A percentile compares a stretch with the other conserved stretches of the same genome.
phyloP scores from a whole-genome alignment of 2,113 vertebrate species.

The Prochilodus magdalenae region DNA sequence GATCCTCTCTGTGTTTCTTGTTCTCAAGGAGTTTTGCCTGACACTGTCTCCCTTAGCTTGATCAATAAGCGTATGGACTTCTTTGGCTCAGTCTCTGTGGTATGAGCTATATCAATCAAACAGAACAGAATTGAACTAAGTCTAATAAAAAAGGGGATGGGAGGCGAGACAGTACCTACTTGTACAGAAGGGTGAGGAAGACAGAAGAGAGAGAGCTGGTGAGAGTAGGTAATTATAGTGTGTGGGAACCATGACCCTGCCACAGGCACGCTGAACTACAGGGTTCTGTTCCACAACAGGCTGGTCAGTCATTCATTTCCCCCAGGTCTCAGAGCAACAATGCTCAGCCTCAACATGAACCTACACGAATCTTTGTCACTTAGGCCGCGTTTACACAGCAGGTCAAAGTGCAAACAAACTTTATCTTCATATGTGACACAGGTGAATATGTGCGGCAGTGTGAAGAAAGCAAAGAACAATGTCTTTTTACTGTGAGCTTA shows the following conservation, averaged over 20 bases:
- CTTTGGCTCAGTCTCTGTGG: neutral
- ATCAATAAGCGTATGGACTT: neutral
- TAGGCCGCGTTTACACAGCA: no score
- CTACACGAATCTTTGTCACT: slow-evolving; percentile 16
- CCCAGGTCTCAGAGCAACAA: neutral
- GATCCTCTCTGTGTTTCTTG: no score
- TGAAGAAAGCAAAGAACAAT: no score
- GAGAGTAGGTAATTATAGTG: slow-evolving; percentile 21
- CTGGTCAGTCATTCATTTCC: slow-evolving; percentile 8
- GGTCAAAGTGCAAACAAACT: no score
- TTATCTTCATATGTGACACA: no score
- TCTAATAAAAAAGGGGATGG: neutral
- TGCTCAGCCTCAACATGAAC: slow-evolving; percentile 36
- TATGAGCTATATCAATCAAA: neutral
- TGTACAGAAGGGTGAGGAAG: neutral
- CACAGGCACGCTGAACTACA: neutral
- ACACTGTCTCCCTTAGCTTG: neutral
- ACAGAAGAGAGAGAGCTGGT: neutral
- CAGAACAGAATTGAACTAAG: neutral
- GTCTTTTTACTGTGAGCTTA: no score
- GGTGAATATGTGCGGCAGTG: no score
- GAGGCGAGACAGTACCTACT: neutral
- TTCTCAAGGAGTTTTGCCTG: no score
- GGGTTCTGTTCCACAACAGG: slow-evolving; percentile 25
- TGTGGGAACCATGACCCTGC: neutral